phyloP scores from a whole-genome alignment of 2,797 vertebrate genomes.

The Poecilia wingei region DNA sequence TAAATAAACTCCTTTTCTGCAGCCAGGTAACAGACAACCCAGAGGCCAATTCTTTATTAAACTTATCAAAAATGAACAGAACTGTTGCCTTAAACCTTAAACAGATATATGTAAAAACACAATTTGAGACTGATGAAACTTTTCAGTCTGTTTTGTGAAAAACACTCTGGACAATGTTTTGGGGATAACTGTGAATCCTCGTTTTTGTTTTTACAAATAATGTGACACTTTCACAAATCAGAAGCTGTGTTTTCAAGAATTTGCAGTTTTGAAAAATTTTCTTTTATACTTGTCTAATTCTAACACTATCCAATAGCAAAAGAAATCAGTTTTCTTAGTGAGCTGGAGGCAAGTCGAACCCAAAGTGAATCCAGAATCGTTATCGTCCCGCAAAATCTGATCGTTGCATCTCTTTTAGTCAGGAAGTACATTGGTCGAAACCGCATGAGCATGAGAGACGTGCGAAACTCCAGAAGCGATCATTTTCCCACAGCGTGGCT shows the following conservation, averaged over 20 bases:
- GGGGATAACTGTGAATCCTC: no score
- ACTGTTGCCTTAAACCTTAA: not conserved
- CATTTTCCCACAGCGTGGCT: conserved; percentile 17
- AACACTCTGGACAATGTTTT: not conserved
- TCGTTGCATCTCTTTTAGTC: not conserved
- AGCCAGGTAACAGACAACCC: no score
- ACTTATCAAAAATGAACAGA: not conserved
- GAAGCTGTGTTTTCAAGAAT: no score
- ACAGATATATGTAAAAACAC: not conserved
- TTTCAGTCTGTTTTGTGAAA: not conserved
- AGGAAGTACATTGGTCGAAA: not conserved
- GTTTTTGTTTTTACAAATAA: no score
- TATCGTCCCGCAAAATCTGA: not conserved
- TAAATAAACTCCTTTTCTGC: no score
- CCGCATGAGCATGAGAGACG: conserved; percentile 10
- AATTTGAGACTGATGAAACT: not conserved
- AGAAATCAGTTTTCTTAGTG: not conserved
- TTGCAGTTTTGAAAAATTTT: no score
- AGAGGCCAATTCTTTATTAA: not conserved
- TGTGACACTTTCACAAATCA: no score
- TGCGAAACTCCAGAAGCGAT: conserved; percentile 32
- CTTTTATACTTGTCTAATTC: no score
- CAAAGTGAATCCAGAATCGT: not conserved
- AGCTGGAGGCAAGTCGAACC: not conserved
- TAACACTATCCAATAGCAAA: no score